A percentile compares a stretch with the other conserved stretches of the same genome.
These are phyloP conservation scores for Mnemiopsis leidyi DNA, from an alignment of 37 sponge, comb jelly and placozoan genomes.

Conservation along the genomic window DNA sequence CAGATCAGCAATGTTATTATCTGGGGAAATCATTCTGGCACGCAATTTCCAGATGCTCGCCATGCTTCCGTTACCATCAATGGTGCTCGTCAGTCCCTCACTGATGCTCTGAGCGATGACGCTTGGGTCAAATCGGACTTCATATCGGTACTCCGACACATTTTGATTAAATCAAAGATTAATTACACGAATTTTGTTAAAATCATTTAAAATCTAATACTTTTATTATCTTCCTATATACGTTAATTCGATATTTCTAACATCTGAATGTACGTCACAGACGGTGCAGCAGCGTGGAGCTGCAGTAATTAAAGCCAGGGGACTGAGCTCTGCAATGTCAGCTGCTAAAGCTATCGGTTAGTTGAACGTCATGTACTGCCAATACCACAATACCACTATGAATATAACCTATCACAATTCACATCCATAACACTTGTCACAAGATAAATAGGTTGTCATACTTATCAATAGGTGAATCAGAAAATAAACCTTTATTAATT, in stretches of 20 bases:
- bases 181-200: background rate
- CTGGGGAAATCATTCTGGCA: constrained; percentile 99
- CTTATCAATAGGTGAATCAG: too few relatives aligned
- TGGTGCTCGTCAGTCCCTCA: constrained; percentile 68
- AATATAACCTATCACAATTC: too few relatives aligned
- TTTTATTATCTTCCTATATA: background rate
- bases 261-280: constrained; percentile 60
- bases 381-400: too few relatives aligned
- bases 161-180: too few relatives aligned
- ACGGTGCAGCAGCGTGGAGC: constrained; percentile 94
- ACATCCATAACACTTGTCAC: too few relatives aligned
- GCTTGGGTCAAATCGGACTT: constrained; percentile 97
- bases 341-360: constrained; percentile 93
- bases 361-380: too few relatives aligned
- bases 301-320: constrained; percentile 88
- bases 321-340: constrained; percentile 94
- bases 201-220: too few relatives aligned
- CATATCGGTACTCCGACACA: constrained; percentile 71
- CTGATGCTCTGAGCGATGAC: constrained; percentile 83
- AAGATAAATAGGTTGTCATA: too few relatives aligned
- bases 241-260: background rate
- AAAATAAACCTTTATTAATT: too few relatives aligned
- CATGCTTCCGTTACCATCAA: constrained; percentile 72
- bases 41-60: constrained; percentile 95
- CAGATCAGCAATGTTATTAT: constrained; percentile 90